Evolutionary conservation across 35 echinoderm and acorn worm species (phyloP), one percentile per base, ranked within the genome.

Genomic region (Lytechinus pictus): DNA sequence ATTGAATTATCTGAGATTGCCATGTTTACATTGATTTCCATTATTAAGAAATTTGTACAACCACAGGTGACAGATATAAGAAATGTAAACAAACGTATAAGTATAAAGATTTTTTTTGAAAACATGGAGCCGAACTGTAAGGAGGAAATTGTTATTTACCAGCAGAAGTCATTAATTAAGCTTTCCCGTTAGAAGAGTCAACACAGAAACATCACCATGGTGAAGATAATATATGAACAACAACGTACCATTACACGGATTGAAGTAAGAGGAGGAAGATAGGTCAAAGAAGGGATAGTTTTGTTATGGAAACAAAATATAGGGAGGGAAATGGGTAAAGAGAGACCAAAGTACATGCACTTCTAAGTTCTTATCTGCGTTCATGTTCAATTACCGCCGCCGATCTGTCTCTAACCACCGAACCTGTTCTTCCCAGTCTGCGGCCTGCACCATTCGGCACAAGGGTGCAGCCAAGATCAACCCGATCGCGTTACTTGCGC

Each of bases 321-420:
- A 52, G 1, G 52, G 52, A 90, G 88, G 10, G 10, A 33, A 33
- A 12, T 14, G 24, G 88, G 16, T 54, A 52, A 12, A 52, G 52
- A 89, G 88, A 90, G 52, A 27, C 11, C 28, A 44, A 90, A 54
- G 88, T 54, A 52, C 52, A 52, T 90, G 29, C 16, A 90, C 88
- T 52, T 21, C 88, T 6, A 28, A 44, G 52, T 6, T 44, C 29
- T 52, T 90, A 51, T 33, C 10, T 14, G 7, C 88, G 88, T 54
- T 90, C 88, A 90, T 90, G 88, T 90, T 54, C 29, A 52, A 90
- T 90, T 90, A 90, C 88, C 88, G 88, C 28, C 52, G 88, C 28
- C 88, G 10, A 90, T 90, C 88, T 33, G 52, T 90, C 88, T 90
- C 9, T 12, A 54, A 54, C 88, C 29, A 12, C 88, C 27, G 29